Evolutionary conservation across 2,888 invertebrate species (phyloP).

Genomic region (Labia minor): DNA sequence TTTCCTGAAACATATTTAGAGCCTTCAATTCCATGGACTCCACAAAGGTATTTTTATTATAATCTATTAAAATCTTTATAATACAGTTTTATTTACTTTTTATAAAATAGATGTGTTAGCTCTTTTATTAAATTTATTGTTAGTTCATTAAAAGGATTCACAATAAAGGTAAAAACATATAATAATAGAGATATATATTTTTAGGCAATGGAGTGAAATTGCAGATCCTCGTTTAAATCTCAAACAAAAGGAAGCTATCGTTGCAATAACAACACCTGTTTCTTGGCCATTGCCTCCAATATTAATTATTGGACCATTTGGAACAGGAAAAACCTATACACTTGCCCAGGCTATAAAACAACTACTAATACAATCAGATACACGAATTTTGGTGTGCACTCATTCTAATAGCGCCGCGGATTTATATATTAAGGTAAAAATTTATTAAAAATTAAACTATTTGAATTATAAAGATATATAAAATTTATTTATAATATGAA

Average conservation of each 20-base stretch:
- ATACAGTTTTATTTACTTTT: neutral
- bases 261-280: slow-evolving; percentile 59
- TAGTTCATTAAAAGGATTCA: neutral
- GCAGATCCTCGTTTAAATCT: slow-evolving; percentile 56
- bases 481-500: too few species aligned
- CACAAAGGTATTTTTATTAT: slow-evolving; percentile 37
- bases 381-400: slow-evolving; percentile 68
- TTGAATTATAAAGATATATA: too few species aligned
- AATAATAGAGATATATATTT: too few species aligned
- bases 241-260: slow-evolving; percentile 67
- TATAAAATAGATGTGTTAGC: too few species aligned
- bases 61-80: slow-evolving; percentile 16
- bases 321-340: slow-evolving; percentile 80
- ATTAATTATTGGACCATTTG: slow-evolving; percentile 64
- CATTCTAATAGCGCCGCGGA: slow-evolving; percentile 56
- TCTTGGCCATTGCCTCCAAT: slow-evolving; percentile 55
- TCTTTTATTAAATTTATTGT: too few species aligned
- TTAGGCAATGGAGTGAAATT: slow-evolving; percentile 51
- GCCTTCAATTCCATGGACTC: slow-evolving; percentile 57
- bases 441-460: too few species aligned
- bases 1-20: slow-evolving; percentile 56
- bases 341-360: slow-evolving; percentile 62
- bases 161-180: neutral
- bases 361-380: slow-evolving; percentile 49
- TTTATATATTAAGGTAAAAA: slow-evolving; percentile 24